These are phyloP conservation scores for Cyaniris semiargus DNA, from an alignment of 2,888 invertebrate species.

Conservation along the genomic window DNA sequence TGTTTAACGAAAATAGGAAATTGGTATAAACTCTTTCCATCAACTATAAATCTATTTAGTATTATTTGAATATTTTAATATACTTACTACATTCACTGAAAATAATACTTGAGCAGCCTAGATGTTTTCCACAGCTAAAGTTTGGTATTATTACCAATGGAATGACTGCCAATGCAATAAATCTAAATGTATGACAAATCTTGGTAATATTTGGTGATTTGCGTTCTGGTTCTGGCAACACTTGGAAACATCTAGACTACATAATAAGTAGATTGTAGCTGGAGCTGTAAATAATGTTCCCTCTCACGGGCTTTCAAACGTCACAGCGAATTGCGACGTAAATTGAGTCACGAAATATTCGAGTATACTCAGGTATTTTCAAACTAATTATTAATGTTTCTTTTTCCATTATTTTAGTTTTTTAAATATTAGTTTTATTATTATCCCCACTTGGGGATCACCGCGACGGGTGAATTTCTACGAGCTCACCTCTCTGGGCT, in stretches of 20 bases:
- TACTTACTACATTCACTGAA: no score
- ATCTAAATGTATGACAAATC: conserved; percentile 11
- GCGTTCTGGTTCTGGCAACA: conserved; percentile 1
- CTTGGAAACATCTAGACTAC: background rate
- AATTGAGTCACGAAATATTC: conserved; percentile 18
- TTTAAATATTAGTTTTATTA: no score
- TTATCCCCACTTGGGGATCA: no score
- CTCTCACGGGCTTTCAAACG: conserved; percentile 25
- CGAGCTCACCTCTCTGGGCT: no score
- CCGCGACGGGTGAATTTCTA: no score
- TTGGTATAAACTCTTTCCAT: background rate
- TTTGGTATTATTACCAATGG: background rate
- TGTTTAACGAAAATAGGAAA: background rate
- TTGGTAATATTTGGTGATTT: background rate
- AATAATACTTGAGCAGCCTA: background rate
- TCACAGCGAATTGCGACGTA: conserved; percentile 6
- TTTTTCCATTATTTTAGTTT: no score
- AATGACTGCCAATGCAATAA: background rate
- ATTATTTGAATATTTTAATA: no score
- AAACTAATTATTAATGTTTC: no score
- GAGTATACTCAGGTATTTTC: background rate
- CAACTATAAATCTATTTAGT: no score
- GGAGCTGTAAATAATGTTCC: background rate
- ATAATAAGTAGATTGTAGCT: conserved; percentile 8
- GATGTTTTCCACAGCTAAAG: background rate